These are phyloP conservation scores for Anas platyrhynchos DNA, from an alignment of 2,113 vertebrate species.

Conservation along the genomic window DNA sequence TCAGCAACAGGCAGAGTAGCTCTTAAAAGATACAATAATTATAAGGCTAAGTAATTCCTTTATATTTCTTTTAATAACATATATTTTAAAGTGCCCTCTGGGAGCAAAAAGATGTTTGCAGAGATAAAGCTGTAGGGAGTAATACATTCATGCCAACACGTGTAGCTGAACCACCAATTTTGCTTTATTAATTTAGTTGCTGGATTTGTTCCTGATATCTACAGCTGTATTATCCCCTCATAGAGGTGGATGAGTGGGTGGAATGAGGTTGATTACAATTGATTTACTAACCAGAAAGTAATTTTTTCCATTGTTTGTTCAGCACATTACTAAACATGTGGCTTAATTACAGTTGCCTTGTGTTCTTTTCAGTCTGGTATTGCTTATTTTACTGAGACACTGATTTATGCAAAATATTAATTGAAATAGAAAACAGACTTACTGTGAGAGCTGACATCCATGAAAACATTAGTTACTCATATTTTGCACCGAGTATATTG, in stretches of 20 bases:
- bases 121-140: slow-evolving; percentile 43
- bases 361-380: slow-evolving; percentile 40
- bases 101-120: slow-evolving; percentile 29
- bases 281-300: slow-evolving; percentile 57
- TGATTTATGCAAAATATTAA: slow-evolving; percentile 69
- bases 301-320: slow-evolving; percentile 66
- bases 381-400: slow-evolving; percentile 52
- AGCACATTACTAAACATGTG: slow-evolving; percentile 54
- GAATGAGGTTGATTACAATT: slow-evolving; percentile 64
- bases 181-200: slow-evolving; percentile 59
- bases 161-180: slow-evolving; percentile 55
- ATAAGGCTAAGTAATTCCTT: slow-evolving; percentile 29
- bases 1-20: slow-evolving; percentile 18
- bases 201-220: slow-evolving; percentile 56
- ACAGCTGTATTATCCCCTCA: slow-evolving; percentile 36
- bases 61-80: slow-evolving; percentile 32
- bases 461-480: slow-evolving; percentile 41
- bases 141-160: not conserved
- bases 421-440: slow-evolving; percentile 65
- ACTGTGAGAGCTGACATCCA: slow-evolving; percentile 32
- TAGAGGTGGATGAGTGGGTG: slow-evolving; percentile 36
- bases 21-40: slow-evolving; percentile 28
- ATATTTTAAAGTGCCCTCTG: slow-evolving; percentile 21
- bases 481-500: not conserved
- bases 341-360: slow-evolving; percentile 60